Evolutionary conservation across 1,140 invertebrate species (phyloP), one percentile per base, ranked within the genome.

Genomic region (Pomacea maculata): DNA sequence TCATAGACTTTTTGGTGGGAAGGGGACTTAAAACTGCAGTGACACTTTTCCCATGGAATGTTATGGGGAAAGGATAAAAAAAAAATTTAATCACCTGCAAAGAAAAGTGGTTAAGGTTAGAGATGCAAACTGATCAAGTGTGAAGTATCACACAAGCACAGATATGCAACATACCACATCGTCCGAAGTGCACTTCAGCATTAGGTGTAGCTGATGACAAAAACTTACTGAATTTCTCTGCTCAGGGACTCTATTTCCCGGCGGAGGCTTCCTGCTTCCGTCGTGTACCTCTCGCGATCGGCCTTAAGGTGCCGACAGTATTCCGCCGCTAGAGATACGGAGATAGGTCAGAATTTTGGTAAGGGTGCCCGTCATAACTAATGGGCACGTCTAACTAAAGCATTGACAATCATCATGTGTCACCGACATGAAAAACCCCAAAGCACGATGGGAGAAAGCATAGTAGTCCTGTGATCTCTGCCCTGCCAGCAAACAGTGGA

Each of bases 261-360:
- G 64, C 75, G 80, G 63, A 81, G 80, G 67, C 63, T 77, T 78
- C 52, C 75, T 61, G 67, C 75, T 78, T 81, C 80, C 80, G 75
- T 78, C 65, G 68, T 71, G 75, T 71, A 72, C 57, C 75, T 77
- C 70, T 72, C 80, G 45, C 74, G 71, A 71, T 78, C 80, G 45
- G 65, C 75, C 68, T 78, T 78, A 72, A 81, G 76, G 68, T 78
- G 75, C 67, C 75, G 75, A 70, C 74, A 65, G 76, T 77, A 78
- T 71, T 81, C 80, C 34, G 80, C 75, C 67, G 80, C 80, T 81
- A 81, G 68, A 81, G 77, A 81, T 77, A 81, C 67, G 80, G 80
- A 81, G 80, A 81, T 29, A 78, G 14, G 80, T 81, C 75, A 81
- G 80, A 81, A 78, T 81, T 78, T 80, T 68, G 79, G 72, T 72